A percentile compares a stretch with the other conserved stretches of the same genome.
Evolutionary conservation across 2,888 invertebrate genomes (phyloP).

Genomic region (Petrolisthes manimaculis): DNA sequence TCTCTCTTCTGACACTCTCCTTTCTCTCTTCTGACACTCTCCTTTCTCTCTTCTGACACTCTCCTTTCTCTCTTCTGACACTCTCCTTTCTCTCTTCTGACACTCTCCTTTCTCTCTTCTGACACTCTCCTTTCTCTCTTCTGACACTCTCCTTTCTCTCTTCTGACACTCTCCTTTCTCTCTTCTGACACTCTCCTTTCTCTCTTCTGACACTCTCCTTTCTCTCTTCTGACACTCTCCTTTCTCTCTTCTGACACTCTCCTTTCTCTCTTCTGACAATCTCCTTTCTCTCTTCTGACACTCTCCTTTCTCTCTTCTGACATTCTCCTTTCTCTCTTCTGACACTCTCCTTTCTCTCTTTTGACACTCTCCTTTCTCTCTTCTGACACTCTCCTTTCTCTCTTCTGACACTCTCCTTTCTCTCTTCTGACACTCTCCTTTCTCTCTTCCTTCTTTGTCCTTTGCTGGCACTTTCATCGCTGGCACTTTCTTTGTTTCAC

Average conservation of each 20-base stretch:
- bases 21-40: no score
- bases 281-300: not conserved
- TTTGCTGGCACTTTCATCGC: not conserved
- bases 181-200: not conserved
- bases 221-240: not conserved
- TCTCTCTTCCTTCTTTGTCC: not conserved
- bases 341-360: not conserved
- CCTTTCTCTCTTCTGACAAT: not conserved
- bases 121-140: no score
- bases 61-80: no score
- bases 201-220: not conserved
- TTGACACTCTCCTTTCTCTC: not conserved
- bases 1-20: no score
- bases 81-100: no score
- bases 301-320: not conserved
- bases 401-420: not conserved
- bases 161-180: not conserved
- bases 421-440: not conserved
- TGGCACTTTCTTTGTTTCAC: not conserved
- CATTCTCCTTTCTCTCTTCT: not conserved
- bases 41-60: no score
- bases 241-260: not conserved
- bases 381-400: not conserved
- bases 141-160: no score
- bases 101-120: no score